Evolutionary conservation across 1,140 invertebrate genomes (phyloP).

Genomic region (Carcinoscorpius rotundicauda): DNA sequence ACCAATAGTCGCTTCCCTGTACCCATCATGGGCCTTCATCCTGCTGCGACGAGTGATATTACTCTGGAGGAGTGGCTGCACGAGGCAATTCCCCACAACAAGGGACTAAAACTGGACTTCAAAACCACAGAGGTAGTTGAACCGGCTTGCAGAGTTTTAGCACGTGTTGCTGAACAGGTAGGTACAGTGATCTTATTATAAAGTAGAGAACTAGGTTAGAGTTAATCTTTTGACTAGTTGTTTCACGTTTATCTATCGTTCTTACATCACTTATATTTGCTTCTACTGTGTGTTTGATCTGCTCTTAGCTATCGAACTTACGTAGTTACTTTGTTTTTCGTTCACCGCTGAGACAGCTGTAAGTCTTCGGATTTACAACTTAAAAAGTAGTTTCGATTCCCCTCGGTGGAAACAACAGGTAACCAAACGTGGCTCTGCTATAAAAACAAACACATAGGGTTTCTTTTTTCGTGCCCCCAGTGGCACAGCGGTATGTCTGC

Average conservation of each 20-base stretch:
- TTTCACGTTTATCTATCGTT: slow-evolving; percentile 4
- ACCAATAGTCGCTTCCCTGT: slow-evolving; percentile 34
- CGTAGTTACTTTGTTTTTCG: too few species aligned
- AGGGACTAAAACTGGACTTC: slow-evolving; percentile 80
- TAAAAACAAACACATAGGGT: too few species aligned
- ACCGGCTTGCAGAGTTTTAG: slow-evolving; percentile 44
- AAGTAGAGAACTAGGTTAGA: slow-evolving; percentile 9
- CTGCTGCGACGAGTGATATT: slow-evolving; percentile 55
- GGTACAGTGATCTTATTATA: slow-evolving; percentile 11
- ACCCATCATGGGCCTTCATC: slow-evolving; percentile 80
- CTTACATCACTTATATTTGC: too few species aligned
- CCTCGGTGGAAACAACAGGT: too few species aligned
- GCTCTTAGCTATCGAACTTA: too few species aligned
- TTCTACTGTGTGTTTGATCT: too few species aligned
- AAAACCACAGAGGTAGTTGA: slow-evolving; percentile 66
- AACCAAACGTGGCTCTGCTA: too few species aligned
- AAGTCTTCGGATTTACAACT: too few species aligned
- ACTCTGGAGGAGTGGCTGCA: slow-evolving; percentile 37
- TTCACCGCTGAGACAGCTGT: too few species aligned
- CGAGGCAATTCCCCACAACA: slow-evolving; percentile 29
- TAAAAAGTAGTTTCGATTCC: too few species aligned
- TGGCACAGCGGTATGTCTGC: too few species aligned
- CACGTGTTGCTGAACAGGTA: slow-evolving; percentile 37
- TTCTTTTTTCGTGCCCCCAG: too few species aligned
- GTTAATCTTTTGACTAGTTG: slow-evolving; percentile 19